Evolutionary conservation across 2,797 vertebrate species (phyloP), one percentile per base, ranked within the genome.

Genomic region (Gephyroberyx darwinii): DNA sequence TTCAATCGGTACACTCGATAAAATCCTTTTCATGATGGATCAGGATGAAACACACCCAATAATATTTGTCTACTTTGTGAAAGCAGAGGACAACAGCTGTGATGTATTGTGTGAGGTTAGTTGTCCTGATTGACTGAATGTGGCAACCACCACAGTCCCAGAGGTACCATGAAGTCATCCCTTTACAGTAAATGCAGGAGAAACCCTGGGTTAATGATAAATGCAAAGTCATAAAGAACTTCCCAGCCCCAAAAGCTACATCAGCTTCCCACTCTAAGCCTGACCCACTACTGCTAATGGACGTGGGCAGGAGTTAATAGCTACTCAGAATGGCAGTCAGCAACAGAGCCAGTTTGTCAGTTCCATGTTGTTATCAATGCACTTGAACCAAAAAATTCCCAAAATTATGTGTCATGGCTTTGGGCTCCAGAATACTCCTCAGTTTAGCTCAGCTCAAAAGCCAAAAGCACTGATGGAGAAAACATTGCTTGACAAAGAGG

Each of bases 261-360:
- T 91, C 90, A 91, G 87, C 87, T 86, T 67, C 77, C 84, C 74
- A 63, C 80, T 78, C 88, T 77, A 86, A 82, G 89, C 87, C 88
- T 82, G 88, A 89, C 80, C 89, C 84, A 81, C 70, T 86, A 83
- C 76, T 74, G 84, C 88, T 92, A 92, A 92, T 93, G 90, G 91
- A 92, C 83, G 76, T 69, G 43, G 83, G 84, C 80, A 77, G 72
- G 78, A 81, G 75, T 78, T 91, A 90, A 92, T 87, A 84, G 90
- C 82, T 84, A 63, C 84, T 87, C 77, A 62, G 76, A 81, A 78
- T 78, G 7, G 53, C 82, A 87, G 85, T 74, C 78, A 74, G 75
- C 78, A 77, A 75, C 73, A 74, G 53, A 69, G 67, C 56, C 2
- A 52, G 77, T 86, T 81, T 74, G 69, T 84, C 78, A 79, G 58